Conservation (phyloP, 2,888 invertebrate genomes). For the Melipona beecheii region DNA sequence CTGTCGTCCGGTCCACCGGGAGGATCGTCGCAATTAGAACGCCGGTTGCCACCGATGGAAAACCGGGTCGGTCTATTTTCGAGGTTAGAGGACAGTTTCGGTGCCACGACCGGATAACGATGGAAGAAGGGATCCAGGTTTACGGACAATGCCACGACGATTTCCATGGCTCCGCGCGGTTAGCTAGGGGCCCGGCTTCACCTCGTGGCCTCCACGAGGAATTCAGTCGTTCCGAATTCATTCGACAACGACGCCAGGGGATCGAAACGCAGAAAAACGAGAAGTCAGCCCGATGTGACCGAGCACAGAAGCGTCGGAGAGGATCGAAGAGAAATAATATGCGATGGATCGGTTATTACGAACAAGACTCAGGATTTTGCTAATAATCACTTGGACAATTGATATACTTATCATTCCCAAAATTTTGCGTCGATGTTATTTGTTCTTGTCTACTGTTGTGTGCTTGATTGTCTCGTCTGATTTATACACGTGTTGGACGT, state of each 20-base stretch:
- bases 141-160: constrained; percentile 69
- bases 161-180: constrained; percentile 59
- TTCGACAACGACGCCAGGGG: constrained; percentile 35
- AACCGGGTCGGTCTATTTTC: constrained; percentile 58
- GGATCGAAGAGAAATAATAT: not conserved
- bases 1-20: constrained; percentile 32
- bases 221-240: constrained; percentile 59
- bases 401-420: not conserved
- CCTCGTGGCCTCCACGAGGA: constrained; percentile 50
- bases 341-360: not conserved
- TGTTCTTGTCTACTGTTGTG: too few relatives aligned
- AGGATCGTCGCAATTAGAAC: constrained; percentile 65
- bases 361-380: not conserved
- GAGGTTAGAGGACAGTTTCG: constrained; percentile 55
- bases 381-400: not conserved
- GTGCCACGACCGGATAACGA: constrained; percentile 60
- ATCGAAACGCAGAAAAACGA: constrained; percentile 12
- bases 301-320: constrained; percentile 5
- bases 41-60: constrained; percentile 46
- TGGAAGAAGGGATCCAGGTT: constrained; percentile 64
- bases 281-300: constrained; percentile 9
- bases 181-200: constrained; percentile 20
- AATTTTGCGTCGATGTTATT: too few relatives aligned
- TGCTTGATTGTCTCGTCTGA: too few relatives aligned
- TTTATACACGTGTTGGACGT: too few relatives aligned